These are phyloP conservation scores for Triplophysa bombifrons DNA, from an alignment of 2,797 vertebrate genomes.

Conservation along the genomic window DNA sequence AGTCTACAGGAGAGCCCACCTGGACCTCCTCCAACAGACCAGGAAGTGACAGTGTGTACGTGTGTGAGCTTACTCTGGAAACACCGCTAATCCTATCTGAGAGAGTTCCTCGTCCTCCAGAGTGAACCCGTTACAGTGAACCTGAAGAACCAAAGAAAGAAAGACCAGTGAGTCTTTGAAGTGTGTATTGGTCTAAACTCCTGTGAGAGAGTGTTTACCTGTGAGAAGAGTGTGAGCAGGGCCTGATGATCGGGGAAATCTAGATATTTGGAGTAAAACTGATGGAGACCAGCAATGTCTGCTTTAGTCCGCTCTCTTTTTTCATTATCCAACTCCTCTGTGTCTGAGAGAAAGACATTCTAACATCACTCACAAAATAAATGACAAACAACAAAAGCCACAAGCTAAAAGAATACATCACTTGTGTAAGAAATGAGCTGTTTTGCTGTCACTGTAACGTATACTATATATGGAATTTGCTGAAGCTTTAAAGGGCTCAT, in stretches of 20 bases:
- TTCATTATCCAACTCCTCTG: conserved; percentile 91
- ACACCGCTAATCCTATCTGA: conserved; percentile 92
- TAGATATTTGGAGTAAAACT: conserved; percentile 92
- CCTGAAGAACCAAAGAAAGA: conserved; percentile 68
- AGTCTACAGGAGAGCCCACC: no score
- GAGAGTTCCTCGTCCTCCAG: conserved; percentile 96
- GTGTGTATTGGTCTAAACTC: no score
- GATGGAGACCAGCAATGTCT: conserved; percentile 87
- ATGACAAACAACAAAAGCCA: neutral
- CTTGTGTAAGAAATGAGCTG: neutral
- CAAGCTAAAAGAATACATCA: neutral
- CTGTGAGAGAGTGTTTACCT: conserved; percentile 74
- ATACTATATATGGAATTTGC: no score
- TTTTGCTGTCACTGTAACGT: no score
- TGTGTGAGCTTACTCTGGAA: conserved; percentile 85
- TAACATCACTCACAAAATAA: neutral
- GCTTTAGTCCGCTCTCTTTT: conserved; percentile 84
- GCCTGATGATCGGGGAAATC: conserved; percentile 82
- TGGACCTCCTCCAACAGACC: neutral
- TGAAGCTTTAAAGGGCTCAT: no score
- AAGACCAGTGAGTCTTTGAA: no score
- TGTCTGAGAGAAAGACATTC: conserved; percentile 73
- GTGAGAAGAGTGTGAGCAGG: conserved; percentile 87
- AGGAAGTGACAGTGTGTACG: neutral
- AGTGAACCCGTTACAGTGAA: conserved; percentile 96